Percentiles rank a stretch among this genome's conserved stretches.
Evolutionary conservation across 30 jellyfish, hydroid and myxozoan genomes (phyloP).

Genomic region (Nemopilema nomurai): DNA sequence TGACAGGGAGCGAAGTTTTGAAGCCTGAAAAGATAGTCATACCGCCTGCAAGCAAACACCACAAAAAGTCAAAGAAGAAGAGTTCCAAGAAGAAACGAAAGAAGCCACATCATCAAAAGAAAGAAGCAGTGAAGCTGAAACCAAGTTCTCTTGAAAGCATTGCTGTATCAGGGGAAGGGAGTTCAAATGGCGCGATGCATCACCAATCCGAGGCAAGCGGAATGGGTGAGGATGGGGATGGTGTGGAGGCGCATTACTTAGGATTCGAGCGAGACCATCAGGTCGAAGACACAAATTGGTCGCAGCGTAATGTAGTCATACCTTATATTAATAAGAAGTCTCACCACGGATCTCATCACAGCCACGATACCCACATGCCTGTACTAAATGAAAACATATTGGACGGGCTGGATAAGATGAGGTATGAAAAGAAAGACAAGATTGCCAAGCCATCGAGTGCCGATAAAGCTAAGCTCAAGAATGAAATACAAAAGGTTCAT

Average conservation of each 20-base stretch:
- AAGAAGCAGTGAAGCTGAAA: background rate
- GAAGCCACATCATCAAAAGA: slow-evolving; percentile 3
- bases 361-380: slow-evolving; percentile 27
- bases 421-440: slow-evolving; percentile 37
- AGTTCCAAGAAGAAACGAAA: slow-evolving; percentile 1
- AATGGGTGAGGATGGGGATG: slow-evolving; percentile 35
- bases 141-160: background rate
- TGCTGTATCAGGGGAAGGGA: slow-evolving; percentile 33
- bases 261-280: slow-evolving; percentile 46
- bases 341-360: slow-evolving; percentile 27
- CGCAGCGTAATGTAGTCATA: slow-evolving; percentile 44
- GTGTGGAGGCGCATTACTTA: slow-evolving; percentile 18
- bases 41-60: background rate
- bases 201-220: slow-evolving; percentile 23
- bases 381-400: slow-evolving; percentile 41
- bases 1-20: background rate
- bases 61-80: background rate
- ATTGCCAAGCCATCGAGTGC: slow-evolving; percentile 27
- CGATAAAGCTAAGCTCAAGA: slow-evolving; percentile 20
- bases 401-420: slow-evolving; percentile 33
- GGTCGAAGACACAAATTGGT: slow-evolving; percentile 44
- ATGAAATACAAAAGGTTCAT: background rate
- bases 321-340: slow-evolving; percentile 35
- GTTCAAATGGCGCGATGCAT: slow-evolving; percentile 5
- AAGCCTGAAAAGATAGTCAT: slow-evolving; percentile 29